A percentile compares a stretch with the other conserved stretches of the same genome.
Evolutionary conservation across 2,888 invertebrate species (phyloP).

Genomic region (Tetranychus piercei): DNA sequence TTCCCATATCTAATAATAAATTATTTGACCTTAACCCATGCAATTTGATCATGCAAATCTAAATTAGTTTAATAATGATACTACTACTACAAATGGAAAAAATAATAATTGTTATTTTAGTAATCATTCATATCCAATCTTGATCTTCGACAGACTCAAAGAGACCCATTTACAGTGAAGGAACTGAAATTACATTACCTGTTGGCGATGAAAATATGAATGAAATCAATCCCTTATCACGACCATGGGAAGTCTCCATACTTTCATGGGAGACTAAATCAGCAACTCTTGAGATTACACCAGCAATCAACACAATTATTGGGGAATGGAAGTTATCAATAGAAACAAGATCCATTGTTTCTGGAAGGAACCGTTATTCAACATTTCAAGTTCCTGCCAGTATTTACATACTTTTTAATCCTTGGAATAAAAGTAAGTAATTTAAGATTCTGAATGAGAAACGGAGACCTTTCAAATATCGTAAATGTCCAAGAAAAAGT

Average conservation of each 20-base stretch:
- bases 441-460: neutral
- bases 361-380: constrained; percentile 17
- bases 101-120: no score
- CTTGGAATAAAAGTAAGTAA: constrained; percentile 27
- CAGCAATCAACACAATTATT: constrained; percentile 24
- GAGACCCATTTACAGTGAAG: constrained; percentile 11
- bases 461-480: neutral
- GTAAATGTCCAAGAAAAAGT: no score
- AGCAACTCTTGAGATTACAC: constrained; percentile 21
- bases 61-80: no score
- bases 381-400: constrained; percentile 18
- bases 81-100: no score
- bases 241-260: constrained; percentile 4
- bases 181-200: constrained; percentile 20
- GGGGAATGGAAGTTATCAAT: constrained; percentile 26
- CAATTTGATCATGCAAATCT: no score
- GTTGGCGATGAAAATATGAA: constrained; percentile 18
- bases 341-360: constrained; percentile 24
- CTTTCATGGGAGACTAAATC: neutral
- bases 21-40: no score
- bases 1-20: no score
- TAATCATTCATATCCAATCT: no score
- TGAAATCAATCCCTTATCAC: constrained; percentile 4
- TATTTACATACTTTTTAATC: constrained; percentile 26
- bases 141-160: neutral